Conservation (phyloP, 1,140 invertebrate species). For the Brachionus asplanchnoidis region DNA sequence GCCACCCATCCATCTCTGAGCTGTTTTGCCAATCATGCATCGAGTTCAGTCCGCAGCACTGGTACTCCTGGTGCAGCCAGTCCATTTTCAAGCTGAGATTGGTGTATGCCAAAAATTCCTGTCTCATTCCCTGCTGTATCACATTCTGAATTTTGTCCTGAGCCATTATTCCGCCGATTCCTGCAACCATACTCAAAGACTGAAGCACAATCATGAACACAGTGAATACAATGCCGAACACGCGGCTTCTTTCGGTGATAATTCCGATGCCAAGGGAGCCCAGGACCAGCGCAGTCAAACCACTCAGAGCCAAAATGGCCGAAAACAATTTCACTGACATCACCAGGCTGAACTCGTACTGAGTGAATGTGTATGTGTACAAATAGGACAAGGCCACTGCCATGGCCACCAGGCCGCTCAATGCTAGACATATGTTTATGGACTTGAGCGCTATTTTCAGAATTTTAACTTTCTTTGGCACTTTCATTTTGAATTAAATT, state of each 20-base stretch:
- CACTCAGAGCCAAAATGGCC: background rate
- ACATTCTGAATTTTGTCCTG: background rate
- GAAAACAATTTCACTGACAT: background rate
- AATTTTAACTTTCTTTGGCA: background rate
- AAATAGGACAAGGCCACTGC: background rate
- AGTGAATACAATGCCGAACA: background rate
- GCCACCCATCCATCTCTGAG: background rate
- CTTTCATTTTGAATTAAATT: background rate
- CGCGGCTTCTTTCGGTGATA: background rate
- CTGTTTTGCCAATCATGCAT: background rate
- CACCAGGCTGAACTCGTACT: background rate
- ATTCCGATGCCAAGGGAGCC: background rate
- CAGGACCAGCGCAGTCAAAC: background rate
- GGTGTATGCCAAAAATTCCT: background rate
- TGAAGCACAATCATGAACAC: background rate
- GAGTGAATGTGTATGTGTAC: background rate
- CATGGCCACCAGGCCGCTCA: background rate
- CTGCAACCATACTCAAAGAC: background rate
- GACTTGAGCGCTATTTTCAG: background rate
- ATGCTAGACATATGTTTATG: background rate
- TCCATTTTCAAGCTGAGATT: background rate
- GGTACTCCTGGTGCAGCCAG: background rate
- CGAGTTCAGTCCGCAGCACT: background rate
- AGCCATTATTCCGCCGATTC: background rate
- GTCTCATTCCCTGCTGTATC: background rate